Conservation (phyloP, 2,888 invertebrate genomes). For the Shargacucullia verbasci region DNA sequence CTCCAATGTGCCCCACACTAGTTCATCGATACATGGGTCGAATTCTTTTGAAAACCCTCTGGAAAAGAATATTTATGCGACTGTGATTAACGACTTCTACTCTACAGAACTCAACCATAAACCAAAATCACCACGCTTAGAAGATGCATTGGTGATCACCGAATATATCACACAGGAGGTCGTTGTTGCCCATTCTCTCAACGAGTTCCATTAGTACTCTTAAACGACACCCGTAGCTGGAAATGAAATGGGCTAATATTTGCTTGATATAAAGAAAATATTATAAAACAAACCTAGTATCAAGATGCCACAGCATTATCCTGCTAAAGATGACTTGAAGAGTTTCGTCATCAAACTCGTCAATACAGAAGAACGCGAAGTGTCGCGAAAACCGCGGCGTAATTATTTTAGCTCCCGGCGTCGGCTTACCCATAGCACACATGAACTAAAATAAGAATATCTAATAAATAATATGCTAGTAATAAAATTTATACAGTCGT, state of each 20-base stretch:
- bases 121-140: no score
- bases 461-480: not conserved
- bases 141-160: no score
- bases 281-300: constrained; percentile 91
- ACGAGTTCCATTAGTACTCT: no score
- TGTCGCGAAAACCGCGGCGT: constrained; percentile 96
- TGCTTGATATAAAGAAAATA: no score
- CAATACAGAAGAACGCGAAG: constrained; percentile 95
- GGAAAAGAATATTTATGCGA: constrained; percentile 32
- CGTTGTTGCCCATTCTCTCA: no score
- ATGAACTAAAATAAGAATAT: constrained; percentile 88
- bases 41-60: constrained; percentile 98
- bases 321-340: constrained; percentile 95
- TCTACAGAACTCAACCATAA: no score
- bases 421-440: constrained; percentile 95
- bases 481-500: no score
- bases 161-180: no score
- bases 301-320: constrained; percentile 98
- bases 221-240: no score
- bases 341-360: constrained; percentile 96
- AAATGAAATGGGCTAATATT: no score
- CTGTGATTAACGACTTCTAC: no score
- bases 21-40: constrained; percentile 96
- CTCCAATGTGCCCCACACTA: constrained; percentile 95
- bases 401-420: constrained; percentile 94